Base-by-base conservation (phyloP, 2,113 vertebrate species). In the Carlito syrichta region DNA sequence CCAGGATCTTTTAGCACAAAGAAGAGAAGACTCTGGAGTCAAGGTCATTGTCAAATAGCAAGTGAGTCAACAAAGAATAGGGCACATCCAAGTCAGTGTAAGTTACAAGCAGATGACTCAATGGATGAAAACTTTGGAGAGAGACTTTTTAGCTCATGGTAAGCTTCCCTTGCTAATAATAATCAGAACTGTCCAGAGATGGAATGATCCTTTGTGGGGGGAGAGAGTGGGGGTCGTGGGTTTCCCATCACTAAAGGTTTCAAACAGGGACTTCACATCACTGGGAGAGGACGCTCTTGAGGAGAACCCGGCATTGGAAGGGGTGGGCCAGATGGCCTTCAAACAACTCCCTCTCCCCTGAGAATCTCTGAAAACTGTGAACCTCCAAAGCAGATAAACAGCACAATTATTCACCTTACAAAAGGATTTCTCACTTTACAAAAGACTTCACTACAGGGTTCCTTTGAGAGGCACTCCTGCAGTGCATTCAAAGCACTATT, bases 351-450 rank as follows among this genome's bases (percentile, higher is more conserved):
- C n/a, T 87, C 66, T 69, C 79, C 52, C 90, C 87, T 8, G 69
- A 97, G 95, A 96, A 79, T 48, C 92, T 93, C 66, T 2, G 86
- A 82, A 95, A 91, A 91, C 52, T 30, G n/a, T 73, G 90, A 96
- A 78, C 74, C 95, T 95, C 89, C 79, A 95, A 71, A 93, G 95
- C 63, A 86, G 83, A 95, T 68, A 91, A 92, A 87, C 40, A 84
- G 48, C 30, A 92, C 52, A 86, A 92, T 97, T 91, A 96, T 96
- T 84, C 89, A 58, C 60, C 58, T 94, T 50, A 97, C 86, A 97
- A 95, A 97, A 95, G 95, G 68, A 88, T 60, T 95, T 89, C 93
- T 92, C 89, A 92, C 63, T 95, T 95, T 69, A 97, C 95, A 96
- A 97, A 97, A 97, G 96, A 73, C 89, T 93, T 68, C 73, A 0